Percentiles rank a stretch among this genome's conserved stretches.
phyloP scores from a whole-genome alignment of 2,797 vertebrate genomes.

The Cynodonichthys magdalenae region DNA sequence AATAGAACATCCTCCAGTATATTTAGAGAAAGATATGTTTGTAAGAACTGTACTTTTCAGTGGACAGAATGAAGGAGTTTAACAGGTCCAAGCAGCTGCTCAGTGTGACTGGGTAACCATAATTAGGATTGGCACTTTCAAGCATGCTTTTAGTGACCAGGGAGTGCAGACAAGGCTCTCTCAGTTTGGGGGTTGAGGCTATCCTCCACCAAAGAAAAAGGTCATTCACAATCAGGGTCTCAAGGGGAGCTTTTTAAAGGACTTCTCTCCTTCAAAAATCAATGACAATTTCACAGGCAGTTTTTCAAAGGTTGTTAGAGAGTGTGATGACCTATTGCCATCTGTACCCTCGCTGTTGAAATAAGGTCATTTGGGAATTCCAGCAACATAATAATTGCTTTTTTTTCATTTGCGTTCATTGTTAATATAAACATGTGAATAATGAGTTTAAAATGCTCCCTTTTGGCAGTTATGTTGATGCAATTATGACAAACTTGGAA shows the following conservation, averaged over 20 bases:
- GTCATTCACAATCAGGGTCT: conserved; percentile 79
- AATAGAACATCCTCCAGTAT: conserved; percentile 7
- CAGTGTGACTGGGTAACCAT: conserved; percentile 65
- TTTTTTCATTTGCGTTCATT: conserved; percentile 24
- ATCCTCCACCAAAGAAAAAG: conserved; percentile 75
- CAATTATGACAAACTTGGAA: neutral
- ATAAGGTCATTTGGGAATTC: conserved; percentile 44
- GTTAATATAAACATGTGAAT: conserved; percentile 21
- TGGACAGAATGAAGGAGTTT: conserved; percentile 50
- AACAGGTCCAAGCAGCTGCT: conserved; percentile 67
- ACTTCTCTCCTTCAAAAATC: conserved; percentile 61
- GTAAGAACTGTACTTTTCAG: conserved; percentile 47
- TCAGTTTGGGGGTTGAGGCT: conserved; percentile 73
- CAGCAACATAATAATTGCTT: conserved; percentile 21
- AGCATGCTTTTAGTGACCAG: conserved; percentile 69
- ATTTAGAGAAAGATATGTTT: conserved; percentile 19
- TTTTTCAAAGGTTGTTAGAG: conserved; percentile 58
- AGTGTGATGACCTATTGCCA: conserved; percentile 51
- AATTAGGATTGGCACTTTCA: conserved; percentile 78
- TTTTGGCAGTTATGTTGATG: neutral
- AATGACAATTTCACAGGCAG: conserved; percentile 70
- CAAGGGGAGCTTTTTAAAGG: conserved; percentile 63
- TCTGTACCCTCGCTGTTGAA: conserved; percentile 46
- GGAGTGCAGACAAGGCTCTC: conserved; percentile 74
- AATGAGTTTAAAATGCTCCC: conserved; percentile 1